phyloP scores from a whole-genome alignment of 2,888 invertebrate species.

The Buathra laborator region DNA sequence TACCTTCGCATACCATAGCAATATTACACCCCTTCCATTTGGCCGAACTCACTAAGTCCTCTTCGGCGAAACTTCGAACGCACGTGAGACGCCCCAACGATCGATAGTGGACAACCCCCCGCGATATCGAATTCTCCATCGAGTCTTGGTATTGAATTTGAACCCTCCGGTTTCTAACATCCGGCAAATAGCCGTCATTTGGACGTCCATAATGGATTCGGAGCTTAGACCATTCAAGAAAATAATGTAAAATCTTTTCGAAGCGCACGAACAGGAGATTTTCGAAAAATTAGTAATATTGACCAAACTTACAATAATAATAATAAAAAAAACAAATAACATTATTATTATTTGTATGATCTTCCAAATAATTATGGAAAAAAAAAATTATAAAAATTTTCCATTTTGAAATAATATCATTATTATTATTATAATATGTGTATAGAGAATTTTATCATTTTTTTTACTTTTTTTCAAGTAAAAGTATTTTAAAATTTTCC shows the following conservation, averaged over 20 bases:
- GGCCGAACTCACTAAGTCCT: slow-evolving; percentile 60
- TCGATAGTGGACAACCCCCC: slow-evolving; percentile 38
- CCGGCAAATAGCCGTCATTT: neutral
- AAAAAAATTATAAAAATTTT: too few relatives aligned
- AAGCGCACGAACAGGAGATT: neutral
- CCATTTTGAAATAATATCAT: too few relatives aligned
- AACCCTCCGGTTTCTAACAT: neutral
- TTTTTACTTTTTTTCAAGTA: too few relatives aligned
- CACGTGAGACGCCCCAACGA: slow-evolving; percentile 53
- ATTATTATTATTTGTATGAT: too few relatives aligned
- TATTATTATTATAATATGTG: too few relatives aligned
- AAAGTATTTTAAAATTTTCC: too few relatives aligned
- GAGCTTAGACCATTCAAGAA: neutral
- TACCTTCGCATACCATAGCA: slow-evolving; percentile 22
- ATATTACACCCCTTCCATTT: slow-evolving; percentile 51
- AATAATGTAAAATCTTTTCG: neutral
- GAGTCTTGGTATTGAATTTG: slow-evolving; percentile 9
- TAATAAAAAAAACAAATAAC: too few relatives aligned
- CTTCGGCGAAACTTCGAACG: slow-evolving; percentile 58
- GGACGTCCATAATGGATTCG: neutral
- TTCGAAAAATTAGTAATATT: neutral
- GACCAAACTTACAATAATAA: too few relatives aligned
- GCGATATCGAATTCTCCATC: slow-evolving; percentile 20
- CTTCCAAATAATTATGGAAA: too few relatives aligned
- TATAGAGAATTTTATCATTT: too few relatives aligned